Percentiles rank a stretch among this genome's conserved stretches.
Evolutionary conservation across 1,140 invertebrate genomes (phyloP).

Genomic region (Lepidurus arcticus): DNA sequence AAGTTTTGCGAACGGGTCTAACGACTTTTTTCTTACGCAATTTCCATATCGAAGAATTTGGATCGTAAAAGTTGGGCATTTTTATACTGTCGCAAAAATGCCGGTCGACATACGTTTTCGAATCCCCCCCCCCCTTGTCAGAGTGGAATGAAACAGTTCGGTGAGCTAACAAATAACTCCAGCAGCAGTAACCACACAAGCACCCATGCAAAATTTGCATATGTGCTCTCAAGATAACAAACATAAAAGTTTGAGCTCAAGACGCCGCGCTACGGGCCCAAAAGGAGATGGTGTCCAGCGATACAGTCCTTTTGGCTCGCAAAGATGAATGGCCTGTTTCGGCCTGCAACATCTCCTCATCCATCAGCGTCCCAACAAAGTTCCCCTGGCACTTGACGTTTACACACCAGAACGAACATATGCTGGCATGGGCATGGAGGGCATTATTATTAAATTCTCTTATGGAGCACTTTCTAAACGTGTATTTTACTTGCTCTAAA

Average conservation of each 20-base stretch:
- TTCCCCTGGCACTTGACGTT: not conserved
- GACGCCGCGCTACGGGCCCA: not conserved
- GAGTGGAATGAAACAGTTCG: not conserved
- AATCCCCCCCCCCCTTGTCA: no score
- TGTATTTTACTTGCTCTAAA: no score
- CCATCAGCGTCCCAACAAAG: not conserved
- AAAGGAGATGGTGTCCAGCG: slow-evolving; percentile 1
- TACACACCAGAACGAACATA: slow-evolving; percentile 10
- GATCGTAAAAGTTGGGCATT: no score
- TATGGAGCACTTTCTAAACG: no score
- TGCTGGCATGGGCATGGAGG: not conserved
- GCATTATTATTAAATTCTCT: not conserved
- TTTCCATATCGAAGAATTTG: no score
- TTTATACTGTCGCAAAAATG: no score
- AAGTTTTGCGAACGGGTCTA: no score
- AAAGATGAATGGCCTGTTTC: slow-evolving; percentile 19
- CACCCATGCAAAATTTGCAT: not conserved
- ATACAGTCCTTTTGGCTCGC: slow-evolving; percentile 14
- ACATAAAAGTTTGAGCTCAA: not conserved
- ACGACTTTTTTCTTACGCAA: no score
- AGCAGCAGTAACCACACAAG: not conserved
- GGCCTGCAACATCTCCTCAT: slow-evolving; percentile 16
- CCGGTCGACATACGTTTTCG: no score
- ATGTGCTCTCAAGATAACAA: slow-evolving; percentile 15
- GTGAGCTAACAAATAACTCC: not conserved